A percentile compares a stretch with the other conserved stretches of the same genome.
Conservation (phyloP, 2,113 vertebrate genomes). For the Axis porcinus region DNA sequence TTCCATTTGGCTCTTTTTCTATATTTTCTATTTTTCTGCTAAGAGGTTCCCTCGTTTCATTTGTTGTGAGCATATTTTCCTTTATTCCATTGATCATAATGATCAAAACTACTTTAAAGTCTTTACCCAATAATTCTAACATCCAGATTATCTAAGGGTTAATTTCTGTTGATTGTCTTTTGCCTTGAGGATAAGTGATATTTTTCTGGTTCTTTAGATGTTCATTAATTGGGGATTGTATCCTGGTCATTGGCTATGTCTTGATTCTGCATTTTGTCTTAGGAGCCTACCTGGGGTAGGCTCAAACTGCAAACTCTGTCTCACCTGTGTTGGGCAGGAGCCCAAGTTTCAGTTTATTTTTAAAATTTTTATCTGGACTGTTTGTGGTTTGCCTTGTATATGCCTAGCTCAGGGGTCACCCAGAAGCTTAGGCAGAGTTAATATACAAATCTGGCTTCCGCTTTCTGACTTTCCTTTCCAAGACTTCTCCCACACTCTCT, state of each 20-base stretch:
- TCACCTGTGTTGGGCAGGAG: neutral
- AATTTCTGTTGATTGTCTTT: neutral
- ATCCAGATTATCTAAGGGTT: neutral
- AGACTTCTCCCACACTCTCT: neutral
- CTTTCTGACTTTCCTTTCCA: neutral
- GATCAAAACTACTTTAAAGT: neutral
- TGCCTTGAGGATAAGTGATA: neutral
- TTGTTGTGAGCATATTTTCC: neutral
- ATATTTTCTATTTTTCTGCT: neutral
- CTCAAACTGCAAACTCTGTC: rapidly evolving
- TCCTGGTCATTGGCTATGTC: neutral
- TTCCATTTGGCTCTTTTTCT: neutral
- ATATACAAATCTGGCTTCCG: neutral
- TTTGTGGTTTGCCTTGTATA: neutral
- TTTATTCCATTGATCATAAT: neutral
- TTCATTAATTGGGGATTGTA: neutral
- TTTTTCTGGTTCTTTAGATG: neutral
- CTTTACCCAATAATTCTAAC: neutral
- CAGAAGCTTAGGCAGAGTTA: neutral
- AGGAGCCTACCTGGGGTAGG: neutral
- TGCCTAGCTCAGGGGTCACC: neutral
- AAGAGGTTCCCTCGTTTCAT: neutral
- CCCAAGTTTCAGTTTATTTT: neutral
- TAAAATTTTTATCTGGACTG: neutral
- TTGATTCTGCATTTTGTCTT: neutral